Base-by-base conservation (phyloP, 2,113 vertebrate species). In the Rissa tridactyla region DNA sequence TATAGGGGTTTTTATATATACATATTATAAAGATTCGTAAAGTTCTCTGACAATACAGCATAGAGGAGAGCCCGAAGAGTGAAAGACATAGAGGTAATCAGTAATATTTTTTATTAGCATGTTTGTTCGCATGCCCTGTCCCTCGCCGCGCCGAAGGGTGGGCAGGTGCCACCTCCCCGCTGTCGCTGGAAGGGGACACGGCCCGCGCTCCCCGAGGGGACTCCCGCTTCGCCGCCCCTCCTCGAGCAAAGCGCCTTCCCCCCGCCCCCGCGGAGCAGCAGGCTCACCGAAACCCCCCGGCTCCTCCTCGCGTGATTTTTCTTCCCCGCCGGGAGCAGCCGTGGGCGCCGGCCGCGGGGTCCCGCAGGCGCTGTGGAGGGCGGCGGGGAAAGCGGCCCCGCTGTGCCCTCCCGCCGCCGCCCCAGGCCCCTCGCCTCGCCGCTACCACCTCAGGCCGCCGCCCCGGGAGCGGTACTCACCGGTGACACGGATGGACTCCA, bases 401-500 rank as follows among this genome's bases (percentile, higher is more conserved):
- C 30, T n/a, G 22, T 5, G 19, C 16, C 17, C 58, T 51, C 57
- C 66, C 22, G 22, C 51, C 8, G 34, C 46, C 20, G 49, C 71
- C 64, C 7, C 47, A 20, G 55, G 81, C 64, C 19, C 64, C 40
- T 7, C 12, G 29, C 34, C 47, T 2, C 29, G 42, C 19, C 34
- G 64, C 36, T 30, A 10, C 8, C 36, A 25, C 57, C 44, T 30
- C n/a, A 54, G 44, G 66, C 42, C 23, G 42, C 42, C 55, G 34
- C 42, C 26, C 22, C 7, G 9, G 26, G 30, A 73, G 54, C 42
- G 47, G 36, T 79, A 95, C 98, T 98, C 97, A 98, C 98, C 98
- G 57, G 98, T 98, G 92, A 98, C 98, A 46, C 98, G 97, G 88
- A 98, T 98, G 66, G 98, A 98, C 86, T 98, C 98, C 84, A 98